These are phyloP conservation scores for Nephotettix cincticeps DNA, from an alignment of 1,140 invertebrate genomes.

Conservation along the genomic window DNA sequence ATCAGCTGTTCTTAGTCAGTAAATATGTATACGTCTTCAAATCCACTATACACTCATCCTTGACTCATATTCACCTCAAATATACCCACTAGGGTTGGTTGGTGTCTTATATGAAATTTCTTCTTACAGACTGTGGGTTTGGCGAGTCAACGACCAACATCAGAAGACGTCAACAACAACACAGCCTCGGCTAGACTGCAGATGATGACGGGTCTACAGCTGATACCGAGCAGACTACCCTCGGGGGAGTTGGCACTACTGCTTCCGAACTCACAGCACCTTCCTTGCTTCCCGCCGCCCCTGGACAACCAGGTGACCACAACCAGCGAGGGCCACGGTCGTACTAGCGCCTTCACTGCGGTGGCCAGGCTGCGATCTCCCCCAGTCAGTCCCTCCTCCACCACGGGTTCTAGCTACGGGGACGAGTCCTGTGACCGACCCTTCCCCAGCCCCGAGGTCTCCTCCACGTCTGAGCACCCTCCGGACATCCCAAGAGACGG, in stretches of 20 bases:
- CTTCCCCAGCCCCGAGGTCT: constrained; percentile 31
- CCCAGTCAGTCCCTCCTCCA: constrained; percentile 14
- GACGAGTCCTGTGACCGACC: background rate
- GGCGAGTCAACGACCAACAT: background rate
- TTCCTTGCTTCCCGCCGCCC: constrained; percentile 21
- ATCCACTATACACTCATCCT: too few relatives aligned
- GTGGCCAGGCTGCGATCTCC: constrained; percentile 23
- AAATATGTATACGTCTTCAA: too few relatives aligned
- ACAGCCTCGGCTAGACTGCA: constrained; percentile 9
- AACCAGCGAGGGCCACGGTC: background rate
- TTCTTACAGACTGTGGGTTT: background rate
- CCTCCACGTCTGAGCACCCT: constrained; percentile 31
- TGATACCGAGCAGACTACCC: constrained; percentile 68
- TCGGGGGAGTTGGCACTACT: constrained; percentile 77
- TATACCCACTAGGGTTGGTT: too few relatives aligned
- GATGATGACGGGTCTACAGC: constrained; percentile 58
- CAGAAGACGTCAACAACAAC: constrained; percentile 47
- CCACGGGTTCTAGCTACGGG: constrained; percentile 16
- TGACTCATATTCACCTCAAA: too few relatives aligned
- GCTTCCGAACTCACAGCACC: constrained; percentile 55
- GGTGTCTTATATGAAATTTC: too few relatives aligned
- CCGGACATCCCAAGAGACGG: background rate
- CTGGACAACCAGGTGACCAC: constrained; percentile 13
- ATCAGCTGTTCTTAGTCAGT: too few relatives aligned
- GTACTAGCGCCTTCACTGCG: constrained; percentile 34